Base-by-base conservation (phyloP, 1,140 invertebrate genomes). In the Semibalanus balanoides region DNA sequence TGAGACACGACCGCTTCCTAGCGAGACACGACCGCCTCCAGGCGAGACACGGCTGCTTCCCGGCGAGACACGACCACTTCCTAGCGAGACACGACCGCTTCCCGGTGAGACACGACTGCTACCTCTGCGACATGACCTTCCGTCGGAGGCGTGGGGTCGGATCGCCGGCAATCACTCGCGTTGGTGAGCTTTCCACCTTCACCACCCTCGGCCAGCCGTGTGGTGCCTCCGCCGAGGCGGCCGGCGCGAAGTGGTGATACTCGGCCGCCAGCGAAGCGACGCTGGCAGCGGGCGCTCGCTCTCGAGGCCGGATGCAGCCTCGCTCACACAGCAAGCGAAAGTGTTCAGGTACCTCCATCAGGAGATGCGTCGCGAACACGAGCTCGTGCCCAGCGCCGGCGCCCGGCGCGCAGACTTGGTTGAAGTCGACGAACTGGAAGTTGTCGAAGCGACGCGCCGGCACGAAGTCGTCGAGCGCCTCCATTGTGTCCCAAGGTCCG, bases 401-500 rank as follows among this genome's bases (percentile, higher is more conserved):
- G 27, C 27, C 31, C 82, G 25, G 27, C 51, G 69, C 28, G 29
- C 30, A 28, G 17, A 27, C 83, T 35, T 79, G 77, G 77, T 87
- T 84, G 79, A 85, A 87, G 77, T 87, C 83, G 30, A 88, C 87
- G 80, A 88, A 88, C 78, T 87, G 86, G 80, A 88, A 87, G 79
- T 88, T 88, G 79, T 88, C 86, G 82, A 87, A 88, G 40, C 83
- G 81, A 75, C 87, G 76, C 78, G 84, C 83, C 0, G 87, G 85
- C 29, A 88, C 80, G 27, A 82, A 81, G 79, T 88, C 84, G 77
- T 88, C 87, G 79, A 87, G 87, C 64, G 86, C 83, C 69, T 85
- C 83, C 85, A 87, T 87, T 71, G 82, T 83, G 73, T 86, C 83
- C 86, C 86, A 87, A 0, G 86, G 87, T 27, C 87, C 87, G 80